Percentiles rank a stretch among this genome's conserved stretches.
Conservation (phyloP, 92 coral and sea anemone genomes). For the Paragorgia papillata region DNA sequence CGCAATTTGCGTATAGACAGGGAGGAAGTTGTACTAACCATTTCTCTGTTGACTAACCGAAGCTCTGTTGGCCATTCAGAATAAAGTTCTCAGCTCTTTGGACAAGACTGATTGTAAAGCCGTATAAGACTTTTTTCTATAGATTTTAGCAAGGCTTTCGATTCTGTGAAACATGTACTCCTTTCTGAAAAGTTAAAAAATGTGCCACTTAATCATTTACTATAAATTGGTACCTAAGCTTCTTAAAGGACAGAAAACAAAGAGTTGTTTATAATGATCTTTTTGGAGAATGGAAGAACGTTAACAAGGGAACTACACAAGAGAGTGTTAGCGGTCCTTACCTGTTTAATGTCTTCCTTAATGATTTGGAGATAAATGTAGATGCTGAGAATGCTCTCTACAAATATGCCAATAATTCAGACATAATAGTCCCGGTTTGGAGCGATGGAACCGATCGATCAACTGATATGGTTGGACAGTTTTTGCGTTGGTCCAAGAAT, state of each 20-base stretch:
- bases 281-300: constrained; percentile 43
- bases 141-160: constrained; percentile 60
- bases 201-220: constrained; percentile 50
- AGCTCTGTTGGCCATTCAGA: constrained; percentile 35
- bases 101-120: constrained; percentile 37
- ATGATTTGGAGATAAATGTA: constrained; percentile 48
- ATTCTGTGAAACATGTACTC: constrained; percentile 47
- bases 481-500: constrained; percentile 44
- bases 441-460: constrained; percentile 34
- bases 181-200: constrained; percentile 50
- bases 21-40: constrained; percentile 38
- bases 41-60: no score
- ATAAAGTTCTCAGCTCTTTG: constrained; percentile 16
- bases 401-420: constrained; percentile 64
- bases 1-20: constrained; percentile 55
- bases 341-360: constrained; percentile 55
- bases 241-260: constrained; percentile 39
- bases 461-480: constrained; percentile 40
- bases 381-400: constrained; percentile 36
- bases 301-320: constrained; percentile 62
- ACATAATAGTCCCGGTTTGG: constrained; percentile 45
- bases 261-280: constrained; percentile 42
- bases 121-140: constrained; percentile 48
- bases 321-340: constrained; percentile 62
- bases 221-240: constrained; percentile 51